Percentiles rank a stretch among this genome's conserved stretches.
Conservation (phyloP, 2,113 vertebrate genomes). For the Chamaea fasciata region DNA sequence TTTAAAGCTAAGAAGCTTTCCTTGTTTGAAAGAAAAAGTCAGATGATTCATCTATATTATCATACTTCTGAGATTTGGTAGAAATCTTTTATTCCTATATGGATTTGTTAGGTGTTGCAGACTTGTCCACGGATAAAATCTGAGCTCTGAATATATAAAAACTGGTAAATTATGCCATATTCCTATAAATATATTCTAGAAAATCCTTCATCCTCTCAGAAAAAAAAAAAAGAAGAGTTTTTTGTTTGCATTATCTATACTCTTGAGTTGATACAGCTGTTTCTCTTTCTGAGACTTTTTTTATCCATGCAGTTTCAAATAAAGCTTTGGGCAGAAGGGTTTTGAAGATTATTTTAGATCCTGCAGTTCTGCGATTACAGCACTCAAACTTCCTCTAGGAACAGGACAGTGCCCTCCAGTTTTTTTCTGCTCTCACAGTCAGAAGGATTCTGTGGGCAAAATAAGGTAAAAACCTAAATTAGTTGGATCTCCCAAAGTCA, state of each 20-base stretch:
- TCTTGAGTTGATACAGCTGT: conserved; percentile 20
- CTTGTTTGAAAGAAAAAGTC: not conserved
- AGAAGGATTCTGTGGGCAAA: not conserved
- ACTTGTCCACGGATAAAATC: not conserved
- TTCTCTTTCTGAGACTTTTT: not conserved
- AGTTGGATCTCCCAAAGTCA: not conserved
- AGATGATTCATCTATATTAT: conserved; percentile 16
- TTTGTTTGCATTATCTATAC: not conserved
- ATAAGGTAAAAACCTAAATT: not conserved
- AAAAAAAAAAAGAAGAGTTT: not conserved
- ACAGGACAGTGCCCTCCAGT: not conserved
- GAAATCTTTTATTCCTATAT: not conserved
- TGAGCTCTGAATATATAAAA: not conserved
- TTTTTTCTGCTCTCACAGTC: not conserved
- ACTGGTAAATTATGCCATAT: not conserved
- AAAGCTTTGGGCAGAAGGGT: not conserved
- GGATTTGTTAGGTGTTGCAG: conserved; percentile 22
- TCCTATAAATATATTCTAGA: not conserved
- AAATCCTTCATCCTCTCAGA: not conserved
- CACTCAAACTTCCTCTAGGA: not conserved
- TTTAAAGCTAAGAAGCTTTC: not conserved
- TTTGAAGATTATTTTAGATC: not conserved
- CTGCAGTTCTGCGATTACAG: not conserved
- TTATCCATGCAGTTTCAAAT: not conserved
- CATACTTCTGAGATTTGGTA: not conserved